phyloP scores from a whole-genome alignment of 2,797 vertebrate genomes.

The Arvicola amphibius region DNA sequence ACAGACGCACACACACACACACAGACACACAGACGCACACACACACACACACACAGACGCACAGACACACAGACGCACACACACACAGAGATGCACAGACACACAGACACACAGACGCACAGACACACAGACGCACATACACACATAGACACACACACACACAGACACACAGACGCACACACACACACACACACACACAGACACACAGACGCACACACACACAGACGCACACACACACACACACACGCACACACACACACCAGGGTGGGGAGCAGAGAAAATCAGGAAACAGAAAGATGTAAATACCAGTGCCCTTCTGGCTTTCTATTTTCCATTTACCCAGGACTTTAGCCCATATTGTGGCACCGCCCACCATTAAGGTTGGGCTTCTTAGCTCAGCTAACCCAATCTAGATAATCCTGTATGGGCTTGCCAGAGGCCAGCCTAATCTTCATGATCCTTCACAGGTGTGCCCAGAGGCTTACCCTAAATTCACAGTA shows the following conservation, averaged over 20 bases:
- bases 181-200: background rate
- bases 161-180: too few species aligned
- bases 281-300: background rate
- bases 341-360: background rate
- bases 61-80: background rate
- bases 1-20: too few species aligned
- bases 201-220: too few species aligned
- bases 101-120: background rate
- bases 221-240: too few species aligned
- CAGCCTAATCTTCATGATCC: background rate
- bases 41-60: background rate
- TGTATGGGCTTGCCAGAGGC: background rate
- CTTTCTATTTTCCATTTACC: background rate
- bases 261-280: too few species aligned
- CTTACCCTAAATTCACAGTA: background rate
- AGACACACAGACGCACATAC: background rate
- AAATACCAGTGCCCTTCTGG: background rate
- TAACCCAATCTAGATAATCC: background rate
- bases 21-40: too few species aligned
- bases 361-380: background rate
- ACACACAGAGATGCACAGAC: background rate
- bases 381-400: background rate
- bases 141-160: background rate
- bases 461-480: background rate
- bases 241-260: background rate